These are phyloP conservation scores for Stegana nigrithorax DNA, from an alignment of 2,888 invertebrate genomes.

Conservation along the genomic window DNA sequence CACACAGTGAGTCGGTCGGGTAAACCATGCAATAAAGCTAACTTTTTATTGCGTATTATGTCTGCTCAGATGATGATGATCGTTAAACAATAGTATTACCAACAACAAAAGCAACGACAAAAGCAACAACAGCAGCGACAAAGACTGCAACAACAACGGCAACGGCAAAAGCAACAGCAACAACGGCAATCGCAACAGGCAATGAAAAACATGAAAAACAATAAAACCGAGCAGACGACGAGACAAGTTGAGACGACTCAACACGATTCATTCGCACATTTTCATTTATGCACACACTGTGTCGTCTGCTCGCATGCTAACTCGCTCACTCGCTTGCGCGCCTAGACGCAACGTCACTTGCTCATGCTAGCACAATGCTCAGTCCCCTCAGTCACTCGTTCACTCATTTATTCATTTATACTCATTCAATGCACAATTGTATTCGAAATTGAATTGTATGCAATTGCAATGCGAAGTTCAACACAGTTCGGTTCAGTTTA, in stretches of 20 bases:
- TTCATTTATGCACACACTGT: slow-evolving; percentile 20
- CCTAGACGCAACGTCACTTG: no score
- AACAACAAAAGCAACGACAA: slow-evolving; percentile 18
- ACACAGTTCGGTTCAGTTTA: neutral
- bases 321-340: neutral
- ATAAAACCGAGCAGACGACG: slow-evolving; percentile 2
- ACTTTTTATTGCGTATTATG: no score
- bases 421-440: slow-evolving; percentile 62
- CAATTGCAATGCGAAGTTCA: slow-evolving; percentile 6
- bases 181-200: neutral
- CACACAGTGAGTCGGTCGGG: no score
- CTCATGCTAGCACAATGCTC: no score
- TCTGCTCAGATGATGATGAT: no score
- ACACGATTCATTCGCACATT: slow-evolving; percentile 25
- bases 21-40: no score
- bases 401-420: slow-evolving; percentile 60
- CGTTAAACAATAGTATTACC: slow-evolving; percentile 5
- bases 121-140: slow-evolving; percentile 30
- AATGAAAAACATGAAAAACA: neutral
- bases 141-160: slow-evolving; percentile 22
- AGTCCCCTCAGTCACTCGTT: slow-evolving; percentile 40
- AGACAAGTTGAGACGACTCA: slow-evolving; percentile 8
- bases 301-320: neutral
- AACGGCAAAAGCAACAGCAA: slow-evolving; percentile 6
- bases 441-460: slow-evolving; percentile 49